These are phyloP conservation scores for Leucophenga montana DNA, from an alignment of 2,888 invertebrate species.

Conservation along the genomic window DNA sequence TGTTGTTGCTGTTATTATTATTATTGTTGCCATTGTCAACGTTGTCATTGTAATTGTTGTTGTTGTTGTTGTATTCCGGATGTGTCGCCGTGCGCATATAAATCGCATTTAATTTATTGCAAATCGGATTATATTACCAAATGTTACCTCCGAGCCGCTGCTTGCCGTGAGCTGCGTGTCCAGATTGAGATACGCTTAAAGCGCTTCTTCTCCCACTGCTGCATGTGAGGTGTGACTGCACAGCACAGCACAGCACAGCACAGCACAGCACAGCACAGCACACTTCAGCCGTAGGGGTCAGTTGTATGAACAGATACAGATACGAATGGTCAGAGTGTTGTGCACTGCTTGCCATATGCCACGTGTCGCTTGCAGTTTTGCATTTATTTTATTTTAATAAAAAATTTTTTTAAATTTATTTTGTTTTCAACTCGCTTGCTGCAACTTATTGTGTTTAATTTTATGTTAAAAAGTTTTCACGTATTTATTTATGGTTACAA, in stretches of 20 bases:
- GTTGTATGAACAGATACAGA: neutral
- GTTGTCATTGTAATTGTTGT: constrained; percentile 24
- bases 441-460: neutral
- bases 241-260: neutral
- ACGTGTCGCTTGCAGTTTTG: constrained; percentile 11
- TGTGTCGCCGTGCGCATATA: constrained; percentile 65
- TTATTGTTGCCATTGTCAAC: constrained; percentile 36
- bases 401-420: neutral
- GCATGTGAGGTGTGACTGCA: neutral
- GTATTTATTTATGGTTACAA: neutral
- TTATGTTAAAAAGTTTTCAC: neutral
- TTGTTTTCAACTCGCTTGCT: neutral
- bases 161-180: constrained; percentile 7
- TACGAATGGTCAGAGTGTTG: neutral
- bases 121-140: constrained; percentile 71
- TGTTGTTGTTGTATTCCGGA: constrained; percentile 61
- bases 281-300: neutral
- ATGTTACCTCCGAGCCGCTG: constrained; percentile 53
- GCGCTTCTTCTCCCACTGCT: constrained; percentile 1
- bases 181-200: neutral
- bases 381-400: constrained; percentile 6
- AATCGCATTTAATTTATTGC: constrained; percentile 71
- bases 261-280: neutral
- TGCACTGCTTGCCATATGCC: neutral
- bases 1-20: constrained; percentile 40